These are phyloP conservation scores for Polietes domitor DNA, from an alignment of 2,888 invertebrate genomes.

Conservation along the genomic window DNA sequence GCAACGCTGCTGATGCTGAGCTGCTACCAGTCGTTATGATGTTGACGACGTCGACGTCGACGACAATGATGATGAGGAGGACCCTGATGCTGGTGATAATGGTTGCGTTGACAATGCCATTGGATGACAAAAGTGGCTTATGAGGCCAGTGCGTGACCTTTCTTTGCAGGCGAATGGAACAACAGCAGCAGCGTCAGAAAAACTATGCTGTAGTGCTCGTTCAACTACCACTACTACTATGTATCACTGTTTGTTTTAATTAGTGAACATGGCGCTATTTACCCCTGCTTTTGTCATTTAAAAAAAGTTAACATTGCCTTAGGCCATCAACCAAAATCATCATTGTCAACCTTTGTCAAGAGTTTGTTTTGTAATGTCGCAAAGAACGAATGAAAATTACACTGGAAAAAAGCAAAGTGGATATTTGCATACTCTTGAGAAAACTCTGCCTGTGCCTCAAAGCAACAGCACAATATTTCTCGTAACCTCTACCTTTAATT, in stretches of 20 bases:
- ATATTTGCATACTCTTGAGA: slow-evolving; percentile 60
- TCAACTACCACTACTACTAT: slow-evolving; percentile 49
- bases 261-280: slow-evolving; percentile 64
- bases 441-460: slow-evolving; percentile 38
- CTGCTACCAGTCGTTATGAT: slow-evolving; percentile 64
- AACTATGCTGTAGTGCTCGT: slow-evolving; percentile 59
- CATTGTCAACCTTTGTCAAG: slow-evolving; percentile 74
- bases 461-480: not conserved
- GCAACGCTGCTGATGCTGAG: slow-evolving; percentile 49
- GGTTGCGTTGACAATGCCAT: slow-evolving; percentile 58
- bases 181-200: slow-evolving; percentile 31
- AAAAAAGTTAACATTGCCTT: slow-evolving; percentile 63
- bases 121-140: slow-evolving; percentile 65
- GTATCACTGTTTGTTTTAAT: slow-evolving; percentile 67
- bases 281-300: slow-evolving; percentile 55
- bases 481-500: slow-evolving; percentile 9
- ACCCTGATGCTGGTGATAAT: slow-evolving; percentile 35
- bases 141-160: slow-evolving; percentile 66
- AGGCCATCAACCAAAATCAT: slow-evolving; percentile 66
- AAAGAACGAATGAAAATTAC: slow-evolving; percentile 47
- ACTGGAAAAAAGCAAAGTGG: slow-evolving; percentile 28
- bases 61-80: slow-evolving; percentile 60
- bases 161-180: slow-evolving; percentile 52
- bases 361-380: slow-evolving; percentile 75
- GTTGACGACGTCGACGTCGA: no score